Evolutionary conservation across 2,888 invertebrate species (phyloP).

Genomic region (Metacarcinus magister): DNA sequence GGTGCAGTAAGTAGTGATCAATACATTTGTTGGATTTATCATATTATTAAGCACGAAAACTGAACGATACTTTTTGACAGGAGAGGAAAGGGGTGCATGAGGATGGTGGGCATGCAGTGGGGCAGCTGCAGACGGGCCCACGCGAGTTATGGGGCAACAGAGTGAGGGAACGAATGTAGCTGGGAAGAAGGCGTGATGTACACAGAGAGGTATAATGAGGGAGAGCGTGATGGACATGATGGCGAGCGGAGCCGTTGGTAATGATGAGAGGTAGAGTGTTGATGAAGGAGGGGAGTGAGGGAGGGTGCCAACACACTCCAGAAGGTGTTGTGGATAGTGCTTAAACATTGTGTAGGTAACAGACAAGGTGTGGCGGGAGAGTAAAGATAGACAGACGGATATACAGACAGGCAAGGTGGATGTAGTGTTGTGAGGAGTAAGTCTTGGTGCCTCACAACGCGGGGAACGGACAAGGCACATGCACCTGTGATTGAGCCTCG

Average conservation of each 20-base stretch:
- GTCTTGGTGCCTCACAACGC: neutral
- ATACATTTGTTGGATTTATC: neutral
- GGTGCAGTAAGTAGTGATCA: neutral
- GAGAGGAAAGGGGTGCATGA: neutral
- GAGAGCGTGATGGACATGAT: conserved; percentile 68
- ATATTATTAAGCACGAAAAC: neutral
- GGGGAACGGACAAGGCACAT: neutral
- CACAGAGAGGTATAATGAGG: conserved; percentile 65
- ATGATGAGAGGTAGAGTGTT: conserved; percentile 56
- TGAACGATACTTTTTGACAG: neutral
- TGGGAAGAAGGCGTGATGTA: conserved; percentile 58
- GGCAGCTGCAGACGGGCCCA: neutral
- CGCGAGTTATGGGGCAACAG: neutral
- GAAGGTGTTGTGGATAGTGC: neutral
- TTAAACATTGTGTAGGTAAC: conserved; percentile 57
- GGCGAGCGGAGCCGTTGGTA: conserved; percentile 17
- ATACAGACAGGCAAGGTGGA: neutral
- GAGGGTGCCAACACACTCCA: neutral
- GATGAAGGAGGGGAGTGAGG: conserved; percentile 61
- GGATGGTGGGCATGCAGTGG: neutral
- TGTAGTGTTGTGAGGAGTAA: neutral
- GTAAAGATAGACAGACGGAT: neutral
- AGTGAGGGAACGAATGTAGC: conserved; percentile 1
- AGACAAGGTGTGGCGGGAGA: neutral
- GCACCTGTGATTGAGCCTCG: neutral